Base-by-base conservation (phyloP, 2,888 invertebrate genomes). In the Cephalotes varians region DNA sequence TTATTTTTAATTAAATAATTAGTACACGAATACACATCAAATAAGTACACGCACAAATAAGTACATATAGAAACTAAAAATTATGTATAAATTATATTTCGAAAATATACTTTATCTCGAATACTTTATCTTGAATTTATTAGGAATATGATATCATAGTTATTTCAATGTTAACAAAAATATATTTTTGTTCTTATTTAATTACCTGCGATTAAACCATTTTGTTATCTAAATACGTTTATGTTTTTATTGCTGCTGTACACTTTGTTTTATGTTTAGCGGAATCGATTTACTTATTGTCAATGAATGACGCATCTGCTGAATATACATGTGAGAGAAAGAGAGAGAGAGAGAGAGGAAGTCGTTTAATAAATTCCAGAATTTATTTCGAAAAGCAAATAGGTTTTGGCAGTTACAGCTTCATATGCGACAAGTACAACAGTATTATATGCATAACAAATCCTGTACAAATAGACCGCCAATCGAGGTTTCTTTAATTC, bases 401-500 rank as follows among this genome's bases (percentile, higher is more conserved):
- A 65, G 4, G 2, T 56, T 56, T 40, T 3, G 37, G 7, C n/a
- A 56, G 21, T 73, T 47, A 62, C 15, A 25, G 10, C 4, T 44
- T 7, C 9, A 64, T 44, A 34, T 25, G 25, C 18, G 21, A 51
- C 9, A 73, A 47, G 6, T 25, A 51, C 2, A 51, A 54, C 6
- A 7, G 49, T 21, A 62, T 65, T 65, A 51, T 1, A n/a, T 10
- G 18, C 34, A 3, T 49, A n/a, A 9, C 18, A 51, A 71, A 18
- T 71, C 74, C 80, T 60, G 71, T 81, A 77, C 56, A 85, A 85
- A 84, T 84, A 88, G 64, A 71, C 31, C 18, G 60, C 28, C 73
- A 85, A 84, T 88, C 62, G 67, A 47, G 64, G 76, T 69, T 83
- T 67, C 5, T 67, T 56, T 82, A 85, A 85, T 84, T 81, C 69